These are phyloP conservation scores for Eriosoma lanigerum DNA, from an alignment of 1,140 invertebrate genomes.

Conservation along the genomic window DNA sequence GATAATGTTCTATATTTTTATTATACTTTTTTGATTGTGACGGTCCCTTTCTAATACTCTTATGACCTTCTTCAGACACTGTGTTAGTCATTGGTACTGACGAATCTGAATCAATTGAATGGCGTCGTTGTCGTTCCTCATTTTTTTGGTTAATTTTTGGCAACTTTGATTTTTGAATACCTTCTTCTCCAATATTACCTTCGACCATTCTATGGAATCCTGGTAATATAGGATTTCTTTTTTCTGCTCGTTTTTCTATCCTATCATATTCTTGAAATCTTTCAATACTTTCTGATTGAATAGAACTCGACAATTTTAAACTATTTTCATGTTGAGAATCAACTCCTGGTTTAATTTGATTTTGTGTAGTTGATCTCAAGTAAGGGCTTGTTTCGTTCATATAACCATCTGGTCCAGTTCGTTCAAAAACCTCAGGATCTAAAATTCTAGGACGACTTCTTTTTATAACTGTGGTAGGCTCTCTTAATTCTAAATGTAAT, in stretches of 20 bases:
- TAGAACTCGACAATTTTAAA: conserved; percentile 27
- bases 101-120: conserved; percentile 44
- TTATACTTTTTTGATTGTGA: conserved; percentile 61
- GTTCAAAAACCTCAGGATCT: conserved; percentile 48
- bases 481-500: conserved; percentile 24
- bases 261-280: conserved; percentile 30
- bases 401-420: conserved; percentile 40
- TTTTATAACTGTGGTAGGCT: conserved; percentile 29
- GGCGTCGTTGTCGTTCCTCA: conserved; percentile 25
- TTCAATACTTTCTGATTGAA: not conserved
- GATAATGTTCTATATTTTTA: conserved; percentile 58
- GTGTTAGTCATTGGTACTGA: conserved; percentile 53
- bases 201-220: conserved; percentile 65
- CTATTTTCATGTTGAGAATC: conserved; percentile 53
- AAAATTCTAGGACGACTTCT: conserved; percentile 9
- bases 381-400: conserved; percentile 55
- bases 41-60: conserved; percentile 62
- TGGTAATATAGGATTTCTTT: conserved; percentile 60
- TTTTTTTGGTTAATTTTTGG: conserved; percentile 17
- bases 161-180: not conserved
- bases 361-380: conserved; percentile 59
- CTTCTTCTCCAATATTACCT: conserved; percentile 59
- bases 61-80: conserved; percentile 59
- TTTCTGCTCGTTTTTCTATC: conserved; percentile 24
- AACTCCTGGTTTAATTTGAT: conserved; percentile 60